Conservation (phyloP, 2,888 invertebrate species). For the Harmothoe impar region DNA sequence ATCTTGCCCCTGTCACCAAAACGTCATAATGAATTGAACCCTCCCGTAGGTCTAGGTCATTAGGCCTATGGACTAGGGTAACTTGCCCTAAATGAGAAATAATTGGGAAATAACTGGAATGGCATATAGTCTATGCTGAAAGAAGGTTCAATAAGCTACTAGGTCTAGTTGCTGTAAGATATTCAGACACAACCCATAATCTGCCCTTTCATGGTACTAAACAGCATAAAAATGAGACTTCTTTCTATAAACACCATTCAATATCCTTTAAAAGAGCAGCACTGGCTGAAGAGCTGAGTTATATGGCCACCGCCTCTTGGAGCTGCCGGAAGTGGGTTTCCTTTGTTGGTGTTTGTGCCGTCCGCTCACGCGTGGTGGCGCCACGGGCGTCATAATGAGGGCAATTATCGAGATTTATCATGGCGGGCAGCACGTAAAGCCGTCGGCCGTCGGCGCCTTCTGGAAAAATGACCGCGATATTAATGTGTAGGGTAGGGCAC, state of each 20-base stretch:
- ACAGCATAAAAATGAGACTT: neutral
- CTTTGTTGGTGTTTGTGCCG: slow-evolving; percentile 48
- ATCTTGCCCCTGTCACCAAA: no score
- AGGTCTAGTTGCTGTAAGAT: no score
- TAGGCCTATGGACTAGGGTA: no score
- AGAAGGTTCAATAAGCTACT: no score
- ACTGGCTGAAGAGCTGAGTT: neutral
- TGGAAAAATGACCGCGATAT: slow-evolving; percentile 45
- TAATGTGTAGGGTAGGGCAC: neutral
- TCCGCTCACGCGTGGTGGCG: slow-evolving; percentile 39
- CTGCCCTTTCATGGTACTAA: neutral
- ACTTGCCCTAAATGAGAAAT: no score
- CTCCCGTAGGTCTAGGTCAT: no score
- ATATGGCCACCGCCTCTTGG: neutral
- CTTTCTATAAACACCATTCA: neutral
- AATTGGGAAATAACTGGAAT: no score
- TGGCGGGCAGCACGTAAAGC: neutral
- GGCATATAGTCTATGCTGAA: no score
- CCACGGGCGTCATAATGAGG: slow-evolving; percentile 50
- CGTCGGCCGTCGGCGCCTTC: slow-evolving; percentile 35
- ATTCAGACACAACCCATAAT: no score
- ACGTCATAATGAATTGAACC: no score
- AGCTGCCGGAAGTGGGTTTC: slow-evolving; percentile 38
- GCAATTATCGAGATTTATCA: slow-evolving; percentile 59
- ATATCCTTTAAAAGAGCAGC: neutral